Evolutionary conservation across 2,797 vertebrate genomes (phyloP), one percentile per base, ranked within the genome.

Genomic region (Passerculus sandwichensis): DNA sequence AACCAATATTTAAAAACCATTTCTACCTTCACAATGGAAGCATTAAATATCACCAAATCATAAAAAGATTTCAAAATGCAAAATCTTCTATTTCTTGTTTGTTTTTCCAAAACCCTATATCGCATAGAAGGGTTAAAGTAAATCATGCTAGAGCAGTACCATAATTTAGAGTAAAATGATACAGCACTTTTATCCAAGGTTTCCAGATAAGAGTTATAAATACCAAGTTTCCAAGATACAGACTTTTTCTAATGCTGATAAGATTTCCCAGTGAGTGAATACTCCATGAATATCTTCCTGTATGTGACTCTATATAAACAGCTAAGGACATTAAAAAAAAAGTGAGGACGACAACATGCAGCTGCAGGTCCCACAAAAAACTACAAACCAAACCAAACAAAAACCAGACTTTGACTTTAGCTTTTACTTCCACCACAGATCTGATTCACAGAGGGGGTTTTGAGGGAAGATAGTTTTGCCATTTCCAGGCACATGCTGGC

Each of bases 141-240:
- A 84, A 73, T 56, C 0, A 53, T 51, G 61, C 61, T 60, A 76
- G 25, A 79, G 32, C 20, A 65, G 12, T 47, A 60, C 27, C 6
- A 30, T 72, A 42, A 72, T 42, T 72, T 57, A 64, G 45, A 67
- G 25, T 45, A 77, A 93, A 89, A 45, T 57, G 82, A 88, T 72
- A 36, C 38, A 75, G 30, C 6, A 20, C 10, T 72, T 79, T 38
- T 45, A 38, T 5, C 25, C 29, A 32, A 59, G 25, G n/a, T 91
- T 92, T 94, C n/a, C 71, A 64, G 34, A 38, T 56, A 85, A 77
- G 25, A 70, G 15, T 36, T 75, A 60, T 48, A 54, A 79, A 75
- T 66, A 76, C 20, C 0, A 2, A 48, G 11, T 86, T 92, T 91
- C 47, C 11, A 38, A 64, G 50, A 25, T n/a, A 32, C 42, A 15